Percentiles rank a stretch among this genome's conserved stretches.
These are phyloP conservation scores for Capreolus pygargus DNA, from an alignment of 2,113 vertebrate species.

Conservation along the genomic window DNA sequence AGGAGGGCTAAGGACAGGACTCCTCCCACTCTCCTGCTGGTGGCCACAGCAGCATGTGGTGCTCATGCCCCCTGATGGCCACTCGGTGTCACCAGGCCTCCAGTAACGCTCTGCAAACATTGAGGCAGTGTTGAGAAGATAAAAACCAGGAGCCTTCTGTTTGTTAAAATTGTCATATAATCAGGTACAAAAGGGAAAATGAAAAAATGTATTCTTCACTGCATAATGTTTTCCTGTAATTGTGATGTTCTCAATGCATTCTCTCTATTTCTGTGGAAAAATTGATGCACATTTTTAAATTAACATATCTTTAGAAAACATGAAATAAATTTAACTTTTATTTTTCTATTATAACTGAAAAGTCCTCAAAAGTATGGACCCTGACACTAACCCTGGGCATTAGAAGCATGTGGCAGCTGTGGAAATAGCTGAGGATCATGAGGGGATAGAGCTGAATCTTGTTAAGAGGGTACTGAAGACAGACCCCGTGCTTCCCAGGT, in stretches of 20 bases:
- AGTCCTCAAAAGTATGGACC: neutral
- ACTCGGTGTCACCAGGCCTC: slow-evolving; percentile 38
- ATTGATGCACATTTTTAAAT: neutral
- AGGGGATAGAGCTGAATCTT: neutral
- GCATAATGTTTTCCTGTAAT: neutral
- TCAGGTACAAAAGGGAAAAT: slow-evolving; percentile 6
- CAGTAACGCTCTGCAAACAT: neutral
- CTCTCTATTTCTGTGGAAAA: neutral
- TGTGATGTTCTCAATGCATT: neutral
- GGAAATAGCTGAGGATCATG: neutral
- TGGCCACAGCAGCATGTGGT: neutral
- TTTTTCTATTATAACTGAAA: neutral
- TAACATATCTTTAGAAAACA: slow-evolving; percentile 7
- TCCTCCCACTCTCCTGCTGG: neutral
- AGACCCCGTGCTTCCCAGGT: neutral
- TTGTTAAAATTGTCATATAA: neutral
- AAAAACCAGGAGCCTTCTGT: slow-evolving; percentile 24
- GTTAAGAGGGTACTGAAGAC: neutral
- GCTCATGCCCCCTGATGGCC: slow-evolving; percentile 6
- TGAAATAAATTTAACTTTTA: neutral
- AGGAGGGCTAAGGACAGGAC: neutral
- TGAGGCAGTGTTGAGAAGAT: slow-evolving; percentile 19
- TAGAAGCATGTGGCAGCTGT: neutral
- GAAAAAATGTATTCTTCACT: neutral
- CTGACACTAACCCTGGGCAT: neutral